These are phyloP conservation scores for Rhegmatorhina hoffmannsi DNA, from an alignment of 2,113 vertebrate genomes.

Conservation along the genomic window DNA sequence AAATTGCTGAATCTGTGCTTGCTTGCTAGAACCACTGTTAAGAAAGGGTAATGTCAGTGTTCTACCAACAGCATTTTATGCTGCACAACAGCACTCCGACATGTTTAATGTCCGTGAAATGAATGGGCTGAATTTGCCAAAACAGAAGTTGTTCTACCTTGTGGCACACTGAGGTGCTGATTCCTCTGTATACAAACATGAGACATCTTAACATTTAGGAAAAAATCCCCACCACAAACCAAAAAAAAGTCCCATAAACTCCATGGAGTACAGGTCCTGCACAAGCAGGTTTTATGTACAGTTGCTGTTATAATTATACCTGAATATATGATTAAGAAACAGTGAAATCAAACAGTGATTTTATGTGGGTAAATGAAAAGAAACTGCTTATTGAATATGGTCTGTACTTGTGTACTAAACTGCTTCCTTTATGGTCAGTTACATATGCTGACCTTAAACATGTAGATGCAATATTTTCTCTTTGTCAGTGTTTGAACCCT, in stretches of 20 bases:
- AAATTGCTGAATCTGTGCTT: background rate
- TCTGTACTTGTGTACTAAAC: background rate
- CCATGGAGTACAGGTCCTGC: background rate
- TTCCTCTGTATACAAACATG: background rate
- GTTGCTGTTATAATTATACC: background rate
- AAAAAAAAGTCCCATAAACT: background rate
- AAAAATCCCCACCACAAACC: background rate
- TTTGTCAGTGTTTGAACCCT: background rate
- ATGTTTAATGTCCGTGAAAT: background rate
- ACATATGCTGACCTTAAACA: background rate
- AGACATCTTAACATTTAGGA: background rate
- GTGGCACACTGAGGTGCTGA: background rate
- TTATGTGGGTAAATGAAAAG: background rate
- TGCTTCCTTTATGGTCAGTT: background rate
- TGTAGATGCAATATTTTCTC: background rate
- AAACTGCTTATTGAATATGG: background rate
- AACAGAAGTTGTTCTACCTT: background rate
- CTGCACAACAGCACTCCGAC: background rate
- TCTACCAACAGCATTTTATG: background rate
- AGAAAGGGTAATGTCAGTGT: fast-evolving
- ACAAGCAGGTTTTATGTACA: background rate
- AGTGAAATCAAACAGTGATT: background rate
- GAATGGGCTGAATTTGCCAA: background rate
- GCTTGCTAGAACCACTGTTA: fast-evolving
- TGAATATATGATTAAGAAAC: background rate